phyloP scores from a whole-genome alignment of 2,888 invertebrate species.

The Flexamia atlantica region DNA sequence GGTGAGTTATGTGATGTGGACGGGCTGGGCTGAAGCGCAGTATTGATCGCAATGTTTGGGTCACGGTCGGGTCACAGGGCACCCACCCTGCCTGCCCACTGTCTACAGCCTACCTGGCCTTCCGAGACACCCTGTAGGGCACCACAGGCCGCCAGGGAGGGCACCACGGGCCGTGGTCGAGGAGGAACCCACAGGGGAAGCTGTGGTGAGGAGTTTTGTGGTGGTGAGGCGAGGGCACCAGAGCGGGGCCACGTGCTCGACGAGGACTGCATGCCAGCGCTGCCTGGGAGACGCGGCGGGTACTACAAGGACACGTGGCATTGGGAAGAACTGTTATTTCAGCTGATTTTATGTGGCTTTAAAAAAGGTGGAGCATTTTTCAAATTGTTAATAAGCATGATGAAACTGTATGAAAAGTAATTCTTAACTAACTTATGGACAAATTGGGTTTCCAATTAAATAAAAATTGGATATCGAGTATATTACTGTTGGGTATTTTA shows the following conservation, averaged over 20 bases:
- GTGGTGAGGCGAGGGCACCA: constrained; percentile 42
- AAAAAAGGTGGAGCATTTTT: too few relatives aligned
- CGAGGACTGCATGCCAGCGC: constrained; percentile 16
- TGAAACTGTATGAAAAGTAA: too few relatives aligned
- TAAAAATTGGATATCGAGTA: too few relatives aligned
- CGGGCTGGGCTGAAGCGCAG: not conserved
- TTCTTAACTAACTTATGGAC: too few relatives aligned
- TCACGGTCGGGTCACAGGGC: constrained; percentile 37
- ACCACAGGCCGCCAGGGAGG: not conserved
- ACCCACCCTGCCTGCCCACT: constrained; percentile 13
- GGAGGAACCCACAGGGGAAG: not conserved
- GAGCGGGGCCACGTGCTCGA: constrained; percentile 11
- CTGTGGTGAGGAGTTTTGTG: not conserved
- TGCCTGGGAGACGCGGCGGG: not conserved
- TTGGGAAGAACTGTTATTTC: not conserved
- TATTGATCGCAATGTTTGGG: constrained; percentile 45
- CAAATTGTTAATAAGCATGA: too few relatives aligned
- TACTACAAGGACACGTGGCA: not conserved
- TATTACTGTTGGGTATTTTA: too few relatives aligned
- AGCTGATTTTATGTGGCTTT: not conserved
- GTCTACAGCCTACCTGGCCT: not conserved
- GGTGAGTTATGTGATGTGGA: not conserved
- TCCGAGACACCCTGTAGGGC: not conserved
- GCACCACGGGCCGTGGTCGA: not conserved
- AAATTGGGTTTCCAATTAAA: too few relatives aligned